Evolutionary conservation across 2,888 invertebrate genomes (phyloP).

Genomic region (Heteropelma amictum): DNA sequence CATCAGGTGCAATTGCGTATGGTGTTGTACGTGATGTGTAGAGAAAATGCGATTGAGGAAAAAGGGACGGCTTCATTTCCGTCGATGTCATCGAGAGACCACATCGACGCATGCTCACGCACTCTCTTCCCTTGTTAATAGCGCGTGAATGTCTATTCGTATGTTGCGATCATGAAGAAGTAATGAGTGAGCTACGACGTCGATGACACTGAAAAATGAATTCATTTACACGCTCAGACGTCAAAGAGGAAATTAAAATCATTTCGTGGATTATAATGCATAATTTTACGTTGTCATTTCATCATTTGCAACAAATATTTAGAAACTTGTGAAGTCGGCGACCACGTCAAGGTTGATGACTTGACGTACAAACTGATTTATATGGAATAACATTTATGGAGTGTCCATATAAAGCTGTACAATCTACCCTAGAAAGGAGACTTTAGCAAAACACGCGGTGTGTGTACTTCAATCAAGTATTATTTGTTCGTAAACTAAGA

Average conservation of each 20-base stretch:
- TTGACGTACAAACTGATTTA: no score
- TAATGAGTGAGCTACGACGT: background rate
- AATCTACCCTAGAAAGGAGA: no score
- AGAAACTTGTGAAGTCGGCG: no score
- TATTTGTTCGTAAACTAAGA: no score
- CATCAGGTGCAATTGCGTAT: slow-evolving; percentile 32
- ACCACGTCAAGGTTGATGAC: no score
- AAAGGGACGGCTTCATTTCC: slow-evolving; percentile 59
- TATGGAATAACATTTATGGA: no score
- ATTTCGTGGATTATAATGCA: background rate
- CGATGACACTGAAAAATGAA: slow-evolving; percentile 31
- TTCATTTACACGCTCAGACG: slow-evolving; percentile 2
- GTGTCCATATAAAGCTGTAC: no score
- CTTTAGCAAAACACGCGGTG: no score
- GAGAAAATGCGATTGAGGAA: slow-evolving; percentile 8
- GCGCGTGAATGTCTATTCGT: background rate
- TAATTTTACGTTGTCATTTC: background rate
- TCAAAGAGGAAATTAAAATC: slow-evolving; percentile 33
- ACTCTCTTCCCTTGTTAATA: slow-evolving; percentile 25
- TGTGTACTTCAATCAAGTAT: no score
- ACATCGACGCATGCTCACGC: slow-evolving; percentile 44
- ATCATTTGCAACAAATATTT: no score
- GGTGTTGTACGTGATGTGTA: slow-evolving; percentile 19
- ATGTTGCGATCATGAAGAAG: slow-evolving; percentile 23
- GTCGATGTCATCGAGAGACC: slow-evolving; percentile 58